Conservation (phyloP, 2,113 vertebrate genomes). For the Camelus dromedarius region DNA sequence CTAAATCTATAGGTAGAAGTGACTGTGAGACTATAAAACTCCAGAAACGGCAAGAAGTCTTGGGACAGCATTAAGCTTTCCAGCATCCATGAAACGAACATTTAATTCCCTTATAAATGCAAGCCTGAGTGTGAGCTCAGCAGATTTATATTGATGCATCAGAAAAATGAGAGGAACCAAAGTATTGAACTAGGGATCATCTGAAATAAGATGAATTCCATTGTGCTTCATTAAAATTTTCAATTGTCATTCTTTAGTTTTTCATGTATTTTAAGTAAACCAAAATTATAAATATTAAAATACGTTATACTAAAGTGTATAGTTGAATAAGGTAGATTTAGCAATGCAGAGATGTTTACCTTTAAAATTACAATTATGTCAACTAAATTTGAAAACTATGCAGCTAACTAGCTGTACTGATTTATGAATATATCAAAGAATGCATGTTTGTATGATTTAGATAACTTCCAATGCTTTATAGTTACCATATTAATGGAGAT, state of each 20-base stretch:
- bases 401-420: neutral
- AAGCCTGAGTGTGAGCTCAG: neutral
- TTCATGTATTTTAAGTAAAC: neutral
- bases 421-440: neutral
- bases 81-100: neutral
- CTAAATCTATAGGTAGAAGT: neutral
- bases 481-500: neutral
- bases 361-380: neutral
- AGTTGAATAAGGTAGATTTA: neutral
- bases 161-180: neutral
- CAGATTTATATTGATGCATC: neutral
- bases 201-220: neutral
- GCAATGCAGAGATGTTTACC: neutral
- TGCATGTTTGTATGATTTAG: neutral
- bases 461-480: neutral
- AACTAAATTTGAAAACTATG: neutral
- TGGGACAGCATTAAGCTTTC: neutral
- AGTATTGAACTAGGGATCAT: neutral
- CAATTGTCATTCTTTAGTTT: neutral
- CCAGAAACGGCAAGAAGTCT: neutral
- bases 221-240: neutral
- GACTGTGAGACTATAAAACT: neutral
- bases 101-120: neutral
- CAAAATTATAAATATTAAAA: neutral
- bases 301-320: neutral